phyloP scores from a whole-genome alignment of 2,113 vertebrate genomes.

The Chauna torquata region DNA sequence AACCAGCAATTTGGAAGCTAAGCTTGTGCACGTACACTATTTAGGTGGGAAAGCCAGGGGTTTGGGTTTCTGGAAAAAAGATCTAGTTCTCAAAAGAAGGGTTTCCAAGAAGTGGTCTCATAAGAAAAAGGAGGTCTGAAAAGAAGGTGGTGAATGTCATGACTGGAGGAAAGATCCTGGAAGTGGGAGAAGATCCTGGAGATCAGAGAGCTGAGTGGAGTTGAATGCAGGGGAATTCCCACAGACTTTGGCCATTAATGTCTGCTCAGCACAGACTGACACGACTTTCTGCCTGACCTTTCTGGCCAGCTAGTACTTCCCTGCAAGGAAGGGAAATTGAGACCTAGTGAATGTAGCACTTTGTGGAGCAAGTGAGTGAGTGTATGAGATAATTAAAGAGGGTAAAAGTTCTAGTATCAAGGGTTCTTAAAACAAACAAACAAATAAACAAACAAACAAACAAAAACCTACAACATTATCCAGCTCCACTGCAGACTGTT shows the following conservation, averaged over 20 bases:
- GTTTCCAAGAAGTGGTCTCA: background rate
- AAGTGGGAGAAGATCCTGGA: background rate
- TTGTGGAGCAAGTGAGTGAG: background rate
- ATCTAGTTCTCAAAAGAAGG: background rate
- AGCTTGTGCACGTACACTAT: background rate
- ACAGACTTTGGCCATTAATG: background rate
- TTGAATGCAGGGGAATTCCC: background rate
- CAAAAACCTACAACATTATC: background rate
- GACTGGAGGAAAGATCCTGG: background rate
- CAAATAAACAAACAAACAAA: background rate
- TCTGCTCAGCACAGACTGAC: background rate
- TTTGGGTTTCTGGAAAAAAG: background rate
- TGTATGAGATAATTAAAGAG: background rate
- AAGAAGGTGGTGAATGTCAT: background rate
- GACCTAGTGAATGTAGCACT: rapidly evolving
- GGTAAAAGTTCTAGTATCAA: background rate
- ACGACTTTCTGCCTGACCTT: background rate
- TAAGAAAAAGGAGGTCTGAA: background rate
- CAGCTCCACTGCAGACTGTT: background rate
- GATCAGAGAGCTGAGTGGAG: background rate
- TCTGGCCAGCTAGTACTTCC: background rate
- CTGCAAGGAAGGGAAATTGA: background rate
- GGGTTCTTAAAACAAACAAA: background rate
- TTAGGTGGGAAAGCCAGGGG: background rate
- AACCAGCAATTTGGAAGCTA: background rate